Evolutionary conservation across 2,888 invertebrate genomes (phyloP).

Genomic region (Philaethria dido): DNA sequence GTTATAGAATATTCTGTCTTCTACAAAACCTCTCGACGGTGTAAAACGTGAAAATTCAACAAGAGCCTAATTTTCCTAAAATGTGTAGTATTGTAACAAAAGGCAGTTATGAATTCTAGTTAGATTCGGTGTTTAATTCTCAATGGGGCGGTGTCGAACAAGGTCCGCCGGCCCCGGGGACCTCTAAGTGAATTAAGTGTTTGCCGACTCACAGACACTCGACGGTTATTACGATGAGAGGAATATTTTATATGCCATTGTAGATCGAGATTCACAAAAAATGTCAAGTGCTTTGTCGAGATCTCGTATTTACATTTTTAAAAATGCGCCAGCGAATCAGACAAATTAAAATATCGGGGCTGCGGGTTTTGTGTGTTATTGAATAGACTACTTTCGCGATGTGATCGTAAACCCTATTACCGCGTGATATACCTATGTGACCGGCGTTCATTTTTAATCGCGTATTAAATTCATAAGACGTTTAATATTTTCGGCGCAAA

Average conservation of each 20-base stretch:
- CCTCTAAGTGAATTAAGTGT: slow-evolving; percentile 66
- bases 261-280: slow-evolving; percentile 49
- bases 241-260: slow-evolving; percentile 51
- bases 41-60: slow-evolving; percentile 6
- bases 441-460: slow-evolving; percentile 34
- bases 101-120: slow-evolving; percentile 38
- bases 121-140: slow-evolving; percentile 43
- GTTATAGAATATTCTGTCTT: neutral
- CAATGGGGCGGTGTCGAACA: slow-evolving; percentile 41
- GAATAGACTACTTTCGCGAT: slow-evolving; percentile 32
- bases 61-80: slow-evolving; percentile 35
- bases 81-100: slow-evolving; percentile 38
- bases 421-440: slow-evolving; percentile 4
- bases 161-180: slow-evolving; percentile 47
- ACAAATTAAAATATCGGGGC: slow-evolving; percentile 39
- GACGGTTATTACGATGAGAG: slow-evolving; percentile 47
- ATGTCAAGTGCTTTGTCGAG: slow-evolving; percentile 46
- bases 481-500: slow-evolving; percentile 31
- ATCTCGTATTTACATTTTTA: slow-evolving; percentile 37
- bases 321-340: slow-evolving; percentile 33
- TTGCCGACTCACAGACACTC: slow-evolving; percentile 48
- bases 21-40: neutral
- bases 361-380: slow-evolving; percentile 39
- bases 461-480: slow-evolving; percentile 27
- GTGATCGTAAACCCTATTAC: slow-evolving; percentile 27